These are phyloP conservation scores for Pseudanteris insignis DNA, from an alignment of 2,888 invertebrate genomes.

Conservation along the genomic window DNA sequence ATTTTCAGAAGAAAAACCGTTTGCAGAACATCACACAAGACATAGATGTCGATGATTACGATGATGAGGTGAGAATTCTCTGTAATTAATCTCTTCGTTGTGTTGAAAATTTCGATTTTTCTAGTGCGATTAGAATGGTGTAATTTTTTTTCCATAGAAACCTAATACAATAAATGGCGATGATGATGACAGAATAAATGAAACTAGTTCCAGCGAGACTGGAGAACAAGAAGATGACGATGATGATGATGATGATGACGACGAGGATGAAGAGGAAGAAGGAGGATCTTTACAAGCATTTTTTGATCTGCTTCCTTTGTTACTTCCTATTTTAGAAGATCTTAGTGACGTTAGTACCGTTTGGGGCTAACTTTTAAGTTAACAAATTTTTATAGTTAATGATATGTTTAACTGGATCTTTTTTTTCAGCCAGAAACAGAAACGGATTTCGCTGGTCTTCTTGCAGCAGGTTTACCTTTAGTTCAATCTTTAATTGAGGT, in stretches of 20 bases:
- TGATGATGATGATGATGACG: conserved; percentile 16
- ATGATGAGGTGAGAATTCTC: conserved; percentile 30
- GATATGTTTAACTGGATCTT: too few relatives aligned
- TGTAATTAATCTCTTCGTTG: too few relatives aligned
- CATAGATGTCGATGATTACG: conserved; percentile 33
- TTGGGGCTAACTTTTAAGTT: too few relatives aligned
- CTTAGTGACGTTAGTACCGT: conserved; percentile 61
- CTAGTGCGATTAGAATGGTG: too few relatives aligned
- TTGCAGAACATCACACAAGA: conserved; percentile 20
- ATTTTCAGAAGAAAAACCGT: conserved; percentile 29
- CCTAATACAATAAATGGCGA: too few relatives aligned
- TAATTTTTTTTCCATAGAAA: conserved; percentile 10
- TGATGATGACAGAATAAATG: too few relatives aligned
- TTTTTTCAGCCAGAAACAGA: conserved; percentile 57
- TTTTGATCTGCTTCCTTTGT: conserved; percentile 56
- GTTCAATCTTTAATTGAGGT: conserved; percentile 60
- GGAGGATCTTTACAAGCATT: conserved; percentile 58
- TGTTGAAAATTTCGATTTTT: too few relatives aligned
- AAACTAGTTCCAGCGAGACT: neutral
- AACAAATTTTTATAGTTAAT: too few relatives aligned
- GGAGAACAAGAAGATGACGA: conserved; percentile 18
- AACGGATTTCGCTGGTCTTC: conserved; percentile 55
- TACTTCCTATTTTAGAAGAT: conserved; percentile 61
- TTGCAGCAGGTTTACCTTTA: conserved; percentile 56
- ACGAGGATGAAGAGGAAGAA: conserved; percentile 45